Base-by-base conservation (phyloP, 2,113 vertebrate species). In the Cynoglossus semilaevis region DNA sequence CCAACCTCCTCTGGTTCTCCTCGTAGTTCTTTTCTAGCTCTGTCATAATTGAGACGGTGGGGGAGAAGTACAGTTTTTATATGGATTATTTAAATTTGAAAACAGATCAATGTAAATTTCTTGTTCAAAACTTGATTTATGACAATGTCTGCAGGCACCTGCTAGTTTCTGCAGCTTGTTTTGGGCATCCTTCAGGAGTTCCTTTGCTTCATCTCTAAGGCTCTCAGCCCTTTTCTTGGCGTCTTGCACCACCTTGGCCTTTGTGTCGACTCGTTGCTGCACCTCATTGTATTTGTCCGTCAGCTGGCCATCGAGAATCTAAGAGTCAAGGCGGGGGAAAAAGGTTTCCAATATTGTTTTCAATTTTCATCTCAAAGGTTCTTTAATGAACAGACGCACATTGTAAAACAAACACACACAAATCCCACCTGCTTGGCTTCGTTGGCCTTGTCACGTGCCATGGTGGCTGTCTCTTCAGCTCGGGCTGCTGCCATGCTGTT, bases 401-500 rank as follows among this genome's bases (percentile, higher is more conserved):
- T 29, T 17, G 40, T 8, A 12, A 11, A 19, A 15, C 40, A 44
- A 5, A 59, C 38, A 43, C 34, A 37, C 1, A 17, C 53, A 43
- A 84, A 9, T 19, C n/a, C n/a, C n/a, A 94, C 97, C 94, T 97
- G 92, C 75, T 97, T 95, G 75, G 96, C 96, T 77, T 97, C 95
- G 0, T 85, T 79, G 0, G 97, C 96, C 40, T 95, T 93, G 61
- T 92, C 90, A 52, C 89, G 89, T 0, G 97, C 96, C n/a, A 73
- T 88, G 15, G 84, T 88, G 12, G 96, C 96, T 0, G 92, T 94
- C 53, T 97, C 94, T 47, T 94, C 94, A 0, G 95, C 96, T 0
- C 91, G 91, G 0, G 93, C 91, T 0, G 93, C 94, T 1, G 91
- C 93, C 88, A 98, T 86, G 83, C 91, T 96, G 80, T 97, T 98